Base-by-base conservation (phyloP, 2,888 invertebrate genomes). In the Gryllus longicercus region DNA sequence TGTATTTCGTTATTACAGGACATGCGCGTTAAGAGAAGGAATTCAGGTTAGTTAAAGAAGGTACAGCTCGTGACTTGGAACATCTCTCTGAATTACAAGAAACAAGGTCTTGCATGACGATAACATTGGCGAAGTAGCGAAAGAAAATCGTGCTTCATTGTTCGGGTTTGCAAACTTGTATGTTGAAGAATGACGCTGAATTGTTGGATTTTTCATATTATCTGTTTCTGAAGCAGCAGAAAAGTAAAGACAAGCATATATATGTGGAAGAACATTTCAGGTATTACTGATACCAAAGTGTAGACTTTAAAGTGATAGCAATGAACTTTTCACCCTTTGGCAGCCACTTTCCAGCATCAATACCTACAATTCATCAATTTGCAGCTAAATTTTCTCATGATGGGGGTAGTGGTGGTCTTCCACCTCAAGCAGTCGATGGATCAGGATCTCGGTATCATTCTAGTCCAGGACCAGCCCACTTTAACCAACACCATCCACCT, bases 301-400 rank as follows among this genome's bases (percentile, higher is more conserved):
- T 63, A 63, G 63, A n/a, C n/a, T 63, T 63, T n/a, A 18, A 63
- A 63, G 63, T 63, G 63, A n/a, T 63, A 63, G 63, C 63, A 63
- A 95, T 95, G 95, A 95, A 95, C 90, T 95, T 95, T 89, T 92
- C 95, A 85, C 94, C 95, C 83, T 95, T 95, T 87, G 93, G 94
- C 85, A 92, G 93, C 85, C 95, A 92, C 88, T 94, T 93, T 86
- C 93, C 93, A 84, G 91, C 92, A 83, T 90, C 93, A 84, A 91
- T 95, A 84, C 94, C 95, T 83, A 92, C 93, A 81, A 94, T 95
- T 86, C 94, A 95, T 87, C 95, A 95, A 87, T 95, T 95, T 87
- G 91, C 93, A 63, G 93, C 95, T 82, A 93, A 94, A 89, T 90
- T 92, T 86, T 87, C 90, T 82, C 88, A 88, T 84, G 83, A 86